These are phyloP conservation scores for Lethrus apterus DNA, from an alignment of 1,140 invertebrate genomes.

Conservation along the genomic window DNA sequence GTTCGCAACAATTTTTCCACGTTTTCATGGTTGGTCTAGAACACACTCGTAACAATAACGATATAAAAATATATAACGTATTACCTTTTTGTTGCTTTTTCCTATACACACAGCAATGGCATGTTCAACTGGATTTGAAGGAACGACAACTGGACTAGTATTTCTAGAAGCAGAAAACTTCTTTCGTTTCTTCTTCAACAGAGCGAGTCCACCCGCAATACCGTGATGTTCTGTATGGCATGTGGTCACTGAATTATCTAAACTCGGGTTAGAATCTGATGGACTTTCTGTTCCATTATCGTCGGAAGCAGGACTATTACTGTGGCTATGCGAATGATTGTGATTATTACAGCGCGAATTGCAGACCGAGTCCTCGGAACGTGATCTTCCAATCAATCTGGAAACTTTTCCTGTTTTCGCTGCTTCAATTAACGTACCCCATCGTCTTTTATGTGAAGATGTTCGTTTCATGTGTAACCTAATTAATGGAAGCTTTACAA, in stretches of 20 bases:
- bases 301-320: constrained; percentile 39
- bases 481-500: constrained; percentile 4
- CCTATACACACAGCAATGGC: constrained; percentile 25
- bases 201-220: constrained; percentile 51
- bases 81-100: constrained; percentile 36
- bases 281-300: constrained; percentile 39
- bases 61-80: no score
- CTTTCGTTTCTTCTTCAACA: constrained; percentile 67
- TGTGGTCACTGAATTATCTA: constrained; percentile 28
- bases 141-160: constrained; percentile 49
- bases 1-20: no score
- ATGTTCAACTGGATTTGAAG: constrained; percentile 35
- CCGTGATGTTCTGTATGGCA: constrained; percentile 29
- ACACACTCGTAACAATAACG: no score
- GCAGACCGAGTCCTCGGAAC: constrained; percentile 78
- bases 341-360: constrained; percentile 50
- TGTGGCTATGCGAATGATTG: constrained; percentile 39
- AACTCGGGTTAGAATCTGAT: constrained; percentile 45
- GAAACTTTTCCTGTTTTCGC: constrained; percentile 71
- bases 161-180: constrained; percentile 70
- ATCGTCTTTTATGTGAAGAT: constrained; percentile 59
- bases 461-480: constrained; percentile 51
- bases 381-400: constrained; percentile 63
- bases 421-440: constrained; percentile 77
- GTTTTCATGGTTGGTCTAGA: no score